Evolutionary conservation across 2,113 vertebrate species (phyloP).

Genomic region (Tyto alba): DNA sequence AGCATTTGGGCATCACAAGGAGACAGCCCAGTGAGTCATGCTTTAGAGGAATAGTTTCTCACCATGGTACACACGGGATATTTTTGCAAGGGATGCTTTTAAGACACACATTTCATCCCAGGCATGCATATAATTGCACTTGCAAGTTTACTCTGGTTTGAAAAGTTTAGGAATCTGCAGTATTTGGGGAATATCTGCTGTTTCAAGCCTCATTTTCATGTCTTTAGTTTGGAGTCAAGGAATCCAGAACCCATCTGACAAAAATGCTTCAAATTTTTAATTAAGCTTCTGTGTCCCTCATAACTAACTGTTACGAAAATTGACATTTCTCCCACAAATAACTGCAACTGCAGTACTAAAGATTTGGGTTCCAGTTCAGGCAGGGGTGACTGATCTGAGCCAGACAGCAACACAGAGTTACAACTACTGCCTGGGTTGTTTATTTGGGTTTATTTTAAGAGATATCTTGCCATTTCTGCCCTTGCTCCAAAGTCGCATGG

Average conservation of each 20-base stretch:
- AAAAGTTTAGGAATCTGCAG: neutral
- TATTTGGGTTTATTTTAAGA: neutral
- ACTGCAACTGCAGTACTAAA: neutral
- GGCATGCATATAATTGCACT: neutral
- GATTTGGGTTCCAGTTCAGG: neutral
- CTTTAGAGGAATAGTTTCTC: neutral
- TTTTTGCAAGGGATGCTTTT: neutral
- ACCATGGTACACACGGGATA: accelerated
- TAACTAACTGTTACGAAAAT: neutral
- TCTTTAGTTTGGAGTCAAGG: neutral
- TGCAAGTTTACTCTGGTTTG: neutral
- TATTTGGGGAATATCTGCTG: neutral
- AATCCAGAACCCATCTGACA: neutral
- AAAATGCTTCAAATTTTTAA: neutral
- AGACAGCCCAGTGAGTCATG: accelerated
- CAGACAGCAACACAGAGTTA: neutral
- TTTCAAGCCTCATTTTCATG: neutral
- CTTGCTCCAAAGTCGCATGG: neutral
- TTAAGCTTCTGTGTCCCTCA: neutral
- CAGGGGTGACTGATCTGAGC: neutral
- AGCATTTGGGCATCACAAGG: neutral
- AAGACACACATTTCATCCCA: neutral
- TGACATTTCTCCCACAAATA: neutral
- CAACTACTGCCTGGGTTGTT: neutral
- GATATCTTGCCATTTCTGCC: neutral